phyloP scores from a whole-genome alignment of 2,888 invertebrate species.

The Augiades crinisus region DNA sequence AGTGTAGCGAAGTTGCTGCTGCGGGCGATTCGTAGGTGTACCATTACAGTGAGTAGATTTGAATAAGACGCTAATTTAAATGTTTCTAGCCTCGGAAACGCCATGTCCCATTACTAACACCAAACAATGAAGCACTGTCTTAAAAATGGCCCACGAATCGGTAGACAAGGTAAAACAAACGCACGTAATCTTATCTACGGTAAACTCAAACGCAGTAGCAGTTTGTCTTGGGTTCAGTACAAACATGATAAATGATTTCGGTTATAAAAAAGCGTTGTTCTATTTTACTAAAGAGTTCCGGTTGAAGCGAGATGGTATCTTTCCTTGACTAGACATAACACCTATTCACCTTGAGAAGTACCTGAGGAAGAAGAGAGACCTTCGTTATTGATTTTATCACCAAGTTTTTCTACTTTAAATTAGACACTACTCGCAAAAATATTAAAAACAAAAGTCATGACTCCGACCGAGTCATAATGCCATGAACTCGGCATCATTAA shows the following conservation, averaged over 20 bases:
- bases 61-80: background rate
- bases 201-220: constrained; percentile 79
- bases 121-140: constrained; percentile 73
- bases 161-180: constrained; percentile 77
- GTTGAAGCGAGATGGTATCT: constrained; percentile 67
- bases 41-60: no score
- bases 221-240: constrained; percentile 76
- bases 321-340: constrained; percentile 74
- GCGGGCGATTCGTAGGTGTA: no score
- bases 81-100: constrained; percentile 46
- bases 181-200: constrained; percentile 73
- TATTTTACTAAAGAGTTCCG: constrained; percentile 76
- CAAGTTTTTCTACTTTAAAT: constrained; percentile 25
- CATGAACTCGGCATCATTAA: constrained; percentile 55
- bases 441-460: constrained; percentile 14
- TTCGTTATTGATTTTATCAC: constrained; percentile 58
- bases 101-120: constrained; percentile 51
- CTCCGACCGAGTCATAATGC: constrained; percentile 1
- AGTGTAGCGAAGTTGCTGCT: background rate
- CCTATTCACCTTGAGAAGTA: constrained; percentile 81
- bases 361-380: constrained; percentile 77
- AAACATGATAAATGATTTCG: constrained; percentile 80
- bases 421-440: constrained; percentile 21
- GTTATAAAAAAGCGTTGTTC: constrained; percentile 74
- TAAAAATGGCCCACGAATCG: constrained; percentile 71